These are phyloP conservation scores for Crotophaga sulcirostris DNA, from an alignment of 2,113 vertebrate genomes.

Conservation along the genomic window DNA sequence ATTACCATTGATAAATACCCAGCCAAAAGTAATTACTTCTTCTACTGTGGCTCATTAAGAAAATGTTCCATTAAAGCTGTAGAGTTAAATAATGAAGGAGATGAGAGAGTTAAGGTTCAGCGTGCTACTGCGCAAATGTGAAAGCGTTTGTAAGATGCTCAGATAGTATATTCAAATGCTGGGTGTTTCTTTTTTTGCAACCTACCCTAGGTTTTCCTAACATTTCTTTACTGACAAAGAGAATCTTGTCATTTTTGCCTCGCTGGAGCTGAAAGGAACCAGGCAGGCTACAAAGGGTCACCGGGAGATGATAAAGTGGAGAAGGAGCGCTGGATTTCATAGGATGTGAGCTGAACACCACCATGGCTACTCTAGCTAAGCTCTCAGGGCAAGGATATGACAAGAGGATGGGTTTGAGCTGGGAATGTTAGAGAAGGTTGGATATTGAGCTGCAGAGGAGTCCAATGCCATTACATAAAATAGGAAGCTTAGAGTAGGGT, in stretches of 20 bases:
- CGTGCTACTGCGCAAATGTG: accelerated
- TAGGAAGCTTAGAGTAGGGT: not conserved
- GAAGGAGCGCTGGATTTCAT: not conserved
- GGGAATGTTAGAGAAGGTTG: not conserved
- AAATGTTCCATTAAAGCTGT: constrained; percentile 6
- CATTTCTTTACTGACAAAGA: not conserved
- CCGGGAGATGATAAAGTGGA: not conserved
- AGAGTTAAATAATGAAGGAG: constrained; percentile 44
- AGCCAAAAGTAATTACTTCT: constrained; percentile 2
- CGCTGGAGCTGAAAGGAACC: not conserved
- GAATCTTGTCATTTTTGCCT: not conserved
- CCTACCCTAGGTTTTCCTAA: not conserved
- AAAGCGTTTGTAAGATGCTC: not conserved
- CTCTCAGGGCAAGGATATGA: not conserved
- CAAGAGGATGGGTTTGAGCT: not conserved
- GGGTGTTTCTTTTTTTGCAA: not conserved
- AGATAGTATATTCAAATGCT: not conserved
- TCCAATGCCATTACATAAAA: not conserved
- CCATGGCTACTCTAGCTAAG: not conserved
- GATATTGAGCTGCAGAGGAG: not conserved
- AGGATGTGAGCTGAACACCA: not conserved
- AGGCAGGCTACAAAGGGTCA: not conserved
- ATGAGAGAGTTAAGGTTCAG: not conserved
- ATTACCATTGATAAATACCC: not conserved
- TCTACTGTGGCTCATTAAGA: not conserved